A percentile compares a stretch with the other conserved stretches of the same genome.
phyloP scores from a whole-genome alignment of 2,113 vertebrate species.

The Zosterops lateralis region DNA sequence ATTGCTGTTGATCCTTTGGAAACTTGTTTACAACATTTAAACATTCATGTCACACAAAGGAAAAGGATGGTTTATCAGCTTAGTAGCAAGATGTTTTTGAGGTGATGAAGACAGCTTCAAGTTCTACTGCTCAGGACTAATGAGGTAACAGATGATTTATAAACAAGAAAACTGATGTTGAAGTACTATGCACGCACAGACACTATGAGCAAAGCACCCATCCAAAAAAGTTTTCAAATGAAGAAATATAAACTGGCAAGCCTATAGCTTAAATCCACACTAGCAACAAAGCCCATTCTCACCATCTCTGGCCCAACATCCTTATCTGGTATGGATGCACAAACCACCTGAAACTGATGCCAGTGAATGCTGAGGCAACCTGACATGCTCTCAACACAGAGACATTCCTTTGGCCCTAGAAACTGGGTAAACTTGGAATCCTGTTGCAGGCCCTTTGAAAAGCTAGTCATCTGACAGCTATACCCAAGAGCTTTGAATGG shows the following conservation, averaged over 20 bases:
- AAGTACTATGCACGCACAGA: neutral
- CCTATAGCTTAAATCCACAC: neutral
- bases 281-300: accelerated
- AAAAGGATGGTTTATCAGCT: conserved; percentile 7
- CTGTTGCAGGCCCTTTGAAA: neutral
- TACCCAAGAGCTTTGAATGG: neutral
- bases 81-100: neutral
- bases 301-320: neutral
- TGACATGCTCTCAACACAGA: neutral
- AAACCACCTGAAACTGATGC: neutral
- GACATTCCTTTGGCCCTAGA: neutral
- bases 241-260: neutral
- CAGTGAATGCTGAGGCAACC: neutral
- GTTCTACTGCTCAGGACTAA: neutral
- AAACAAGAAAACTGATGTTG: neutral
- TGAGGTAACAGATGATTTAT: neutral
- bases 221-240: neutral
- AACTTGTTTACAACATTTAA: conserved; percentile 33
- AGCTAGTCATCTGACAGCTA: neutral
- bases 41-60: neutral
- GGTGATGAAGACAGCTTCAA: neutral
- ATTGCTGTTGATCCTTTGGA: neutral
- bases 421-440: neutral
- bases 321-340: neutral
- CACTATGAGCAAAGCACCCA: neutral